Evolutionary conservation across 2,113 vertebrate species (phyloP).

Genomic region (Pica pica): DNA sequence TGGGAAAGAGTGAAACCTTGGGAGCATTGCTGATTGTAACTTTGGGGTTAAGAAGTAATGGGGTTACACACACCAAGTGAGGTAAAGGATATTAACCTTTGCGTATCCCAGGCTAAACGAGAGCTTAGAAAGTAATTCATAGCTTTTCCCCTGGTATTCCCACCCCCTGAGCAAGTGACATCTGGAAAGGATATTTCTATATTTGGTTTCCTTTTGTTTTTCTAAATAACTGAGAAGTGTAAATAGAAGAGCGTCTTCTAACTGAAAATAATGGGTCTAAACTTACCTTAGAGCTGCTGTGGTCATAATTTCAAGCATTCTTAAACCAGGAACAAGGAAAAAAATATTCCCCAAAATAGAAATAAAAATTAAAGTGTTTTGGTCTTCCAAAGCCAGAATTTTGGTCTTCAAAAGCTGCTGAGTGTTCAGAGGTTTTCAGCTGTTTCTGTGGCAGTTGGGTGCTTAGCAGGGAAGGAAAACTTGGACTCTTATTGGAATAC

Average conservation of each 20-base stretch:
- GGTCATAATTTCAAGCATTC: neutral
- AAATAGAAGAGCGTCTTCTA: neutral
- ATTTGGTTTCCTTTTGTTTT: neutral
- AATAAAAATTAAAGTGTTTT: neutral
- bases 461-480: neutral
- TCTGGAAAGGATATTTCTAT: neutral
- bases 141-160: neutral
- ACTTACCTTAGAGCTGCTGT: neutral
- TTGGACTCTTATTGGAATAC: neutral
- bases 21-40: neutral
- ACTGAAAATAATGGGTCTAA: neutral
- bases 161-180: accelerated
- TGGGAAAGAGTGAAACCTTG: neutral
- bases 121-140: neutral
- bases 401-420: neutral
- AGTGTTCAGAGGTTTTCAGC: neutral
- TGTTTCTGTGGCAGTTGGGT: neutral
- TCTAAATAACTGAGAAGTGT: neutral
- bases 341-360: neutral
- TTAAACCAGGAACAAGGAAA: neutral
- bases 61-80: neutral
- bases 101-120: accelerated
- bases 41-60: neutral
- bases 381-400: neutral
- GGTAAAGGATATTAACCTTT: neutral